These are phyloP conservation scores for Euura lappo DNA, from an alignment of 1,140 invertebrate species.

Conservation along the genomic window DNA sequence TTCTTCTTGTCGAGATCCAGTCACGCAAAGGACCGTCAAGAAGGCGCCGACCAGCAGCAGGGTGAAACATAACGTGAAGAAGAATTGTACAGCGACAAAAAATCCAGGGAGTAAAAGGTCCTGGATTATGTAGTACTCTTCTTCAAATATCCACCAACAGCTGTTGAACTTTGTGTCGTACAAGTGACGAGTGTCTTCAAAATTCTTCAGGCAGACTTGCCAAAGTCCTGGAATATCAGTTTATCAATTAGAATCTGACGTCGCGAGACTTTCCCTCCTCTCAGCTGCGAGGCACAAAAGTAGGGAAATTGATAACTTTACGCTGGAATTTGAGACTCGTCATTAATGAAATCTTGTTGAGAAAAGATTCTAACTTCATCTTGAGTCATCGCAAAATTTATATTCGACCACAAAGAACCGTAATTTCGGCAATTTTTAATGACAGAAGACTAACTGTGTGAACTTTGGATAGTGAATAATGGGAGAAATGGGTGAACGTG, in stretches of 20 bases:
- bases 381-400: too few relatives aligned
- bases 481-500: too few relatives aligned
- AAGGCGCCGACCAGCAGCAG: slow-evolving; percentile 76
- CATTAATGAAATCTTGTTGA: too few relatives aligned
- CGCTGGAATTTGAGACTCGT: too few relatives aligned
- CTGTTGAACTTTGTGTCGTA: slow-evolving; percentile 80
- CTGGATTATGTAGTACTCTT: slow-evolving; percentile 90
- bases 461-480: too few relatives aligned
- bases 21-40: slow-evolving; percentile 74
- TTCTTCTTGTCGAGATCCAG: slow-evolving; percentile 79
- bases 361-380: too few relatives aligned
- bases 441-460: too few relatives aligned
- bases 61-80: slow-evolving; percentile 86
- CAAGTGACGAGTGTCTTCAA: slow-evolving; percentile 80
- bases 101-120: slow-evolving; percentile 85
- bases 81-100: slow-evolving; percentile 92
- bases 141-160: slow-evolving; percentile 93
- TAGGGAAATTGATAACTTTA: neutral
- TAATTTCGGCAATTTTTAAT: too few relatives aligned
- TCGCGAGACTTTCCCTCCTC: too few relatives aligned
- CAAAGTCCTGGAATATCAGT: slow-evolving; percentile 79
- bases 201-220: slow-evolving; percentile 88
- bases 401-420: too few relatives aligned
- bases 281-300: neutral
- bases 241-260: neutral